Evolutionary conservation across 2,888 invertebrate species (phyloP).

Genomic region (Chymomyza caudatula): DNA sequence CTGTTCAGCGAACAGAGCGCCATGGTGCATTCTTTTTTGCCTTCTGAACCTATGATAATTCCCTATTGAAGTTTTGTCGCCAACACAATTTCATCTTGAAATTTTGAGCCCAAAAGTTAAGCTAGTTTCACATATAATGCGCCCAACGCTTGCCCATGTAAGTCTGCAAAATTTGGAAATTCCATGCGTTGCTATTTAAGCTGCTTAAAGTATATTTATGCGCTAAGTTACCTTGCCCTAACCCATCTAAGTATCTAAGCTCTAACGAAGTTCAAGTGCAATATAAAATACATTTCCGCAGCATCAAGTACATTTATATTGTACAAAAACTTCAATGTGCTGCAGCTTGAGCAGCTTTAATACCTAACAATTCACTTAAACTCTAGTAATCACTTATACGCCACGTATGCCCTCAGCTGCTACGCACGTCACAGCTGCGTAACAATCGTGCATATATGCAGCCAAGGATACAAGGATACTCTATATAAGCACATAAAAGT

Average conservation of each 20-base stretch:
- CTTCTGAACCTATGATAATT: too few relatives aligned
- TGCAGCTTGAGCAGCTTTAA: not conserved
- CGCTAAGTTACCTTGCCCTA: not conserved
- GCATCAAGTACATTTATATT: not conserved
- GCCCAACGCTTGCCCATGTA: too few relatives aligned
- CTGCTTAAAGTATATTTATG: not conserved
- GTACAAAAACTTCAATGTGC: not conserved
- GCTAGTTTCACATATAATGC: too few relatives aligned
- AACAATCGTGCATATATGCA: not conserved
- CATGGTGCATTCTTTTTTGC: too few relatives aligned
- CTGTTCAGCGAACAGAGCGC: too few relatives aligned
- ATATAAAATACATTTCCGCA: not conserved
- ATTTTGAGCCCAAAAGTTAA: too few relatives aligned
- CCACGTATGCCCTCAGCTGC: slow-evolving; percentile 45
- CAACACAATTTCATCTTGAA: too few relatives aligned
- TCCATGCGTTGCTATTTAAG: not conserved
- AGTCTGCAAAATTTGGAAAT: not conserved
- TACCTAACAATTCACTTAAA: slow-evolving; percentile 1
- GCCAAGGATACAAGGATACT: not conserved
- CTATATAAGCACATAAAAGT: slow-evolving; percentile 33
- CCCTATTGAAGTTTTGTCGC: too few relatives aligned
- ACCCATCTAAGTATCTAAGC: not conserved
- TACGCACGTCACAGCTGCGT: slow-evolving; percentile 27
- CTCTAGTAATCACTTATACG: slow-evolving; percentile 56
- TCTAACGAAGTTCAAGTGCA: not conserved